A percentile compares a stretch with the other conserved stretches of the same genome.
Conservation (phyloP, 2,888 invertebrate genomes). For the Xestia ashworthii region DNA sequence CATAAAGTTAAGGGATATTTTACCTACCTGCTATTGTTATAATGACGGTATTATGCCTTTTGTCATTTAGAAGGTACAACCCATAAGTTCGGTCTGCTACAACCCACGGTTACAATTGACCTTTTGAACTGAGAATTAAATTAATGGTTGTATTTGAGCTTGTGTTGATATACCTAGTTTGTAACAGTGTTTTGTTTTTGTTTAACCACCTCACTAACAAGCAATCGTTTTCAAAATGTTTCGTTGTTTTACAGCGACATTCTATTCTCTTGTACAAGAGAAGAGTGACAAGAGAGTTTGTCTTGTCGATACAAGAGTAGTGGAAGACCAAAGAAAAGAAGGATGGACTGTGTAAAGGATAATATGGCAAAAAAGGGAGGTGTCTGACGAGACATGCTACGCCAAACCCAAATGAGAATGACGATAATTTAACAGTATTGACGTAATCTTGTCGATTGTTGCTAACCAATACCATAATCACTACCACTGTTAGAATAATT, state of each 20-base stretch:
- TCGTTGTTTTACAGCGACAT: not conserved
- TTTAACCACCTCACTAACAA: slow-evolving; percentile 1
- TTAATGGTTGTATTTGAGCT: slow-evolving; percentile 18
- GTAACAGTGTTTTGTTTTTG: slow-evolving; percentile 22
- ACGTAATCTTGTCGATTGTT: not conserved
- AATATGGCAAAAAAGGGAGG: too few relatives aligned
- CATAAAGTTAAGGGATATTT: slow-evolving; percentile 2
- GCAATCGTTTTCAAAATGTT: not conserved
- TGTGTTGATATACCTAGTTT: slow-evolving; percentile 31
- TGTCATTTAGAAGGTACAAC: slow-evolving; percentile 13
- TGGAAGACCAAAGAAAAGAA: too few relatives aligned
- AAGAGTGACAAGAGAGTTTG: too few relatives aligned
- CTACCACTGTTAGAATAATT: not conserved
- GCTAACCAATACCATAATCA: not conserved
- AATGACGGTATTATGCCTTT: slow-evolving; percentile 16
- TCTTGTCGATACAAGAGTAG: too few relatives aligned
- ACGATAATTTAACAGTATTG: not conserved
- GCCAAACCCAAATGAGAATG: not conserved
- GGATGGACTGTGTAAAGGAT: too few relatives aligned
- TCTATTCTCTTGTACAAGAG: too few relatives aligned
- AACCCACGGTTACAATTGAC: slow-evolving; percentile 15
- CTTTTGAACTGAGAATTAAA: slow-evolving; percentile 32
- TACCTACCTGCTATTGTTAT: slow-evolving; percentile 1
- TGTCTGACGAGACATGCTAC: too few relatives aligned
- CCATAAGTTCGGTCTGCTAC: slow-evolving; percentile 29